phyloP scores from a whole-genome alignment of 2,888 invertebrate genomes.

The Furcula furcula region DNA sequence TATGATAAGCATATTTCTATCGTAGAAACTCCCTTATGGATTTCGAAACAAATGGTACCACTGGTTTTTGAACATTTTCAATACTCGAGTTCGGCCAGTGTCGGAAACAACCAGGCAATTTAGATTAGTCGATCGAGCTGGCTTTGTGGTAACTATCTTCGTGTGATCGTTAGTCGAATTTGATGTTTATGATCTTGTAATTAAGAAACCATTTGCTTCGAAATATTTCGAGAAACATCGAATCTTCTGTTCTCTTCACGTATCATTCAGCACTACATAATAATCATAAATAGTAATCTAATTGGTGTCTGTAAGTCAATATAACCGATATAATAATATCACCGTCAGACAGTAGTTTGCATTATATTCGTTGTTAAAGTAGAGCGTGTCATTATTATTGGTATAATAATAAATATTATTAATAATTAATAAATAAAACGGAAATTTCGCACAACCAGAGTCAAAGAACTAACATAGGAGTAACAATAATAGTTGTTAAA shows the following conservation, averaged over 20 bases:
- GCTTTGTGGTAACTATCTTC: not conserved
- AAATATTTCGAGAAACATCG: conserved; percentile 64
- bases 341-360: conserved; percentile 54
- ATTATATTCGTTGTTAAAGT: conserved; percentile 65
- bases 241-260: conserved; percentile 51
- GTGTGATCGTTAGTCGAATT: conserved; percentile 2
- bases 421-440: conserved; percentile 49
- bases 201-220: conserved; percentile 28
- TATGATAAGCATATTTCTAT: conserved; percentile 70
- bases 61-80: conserved; percentile 12
- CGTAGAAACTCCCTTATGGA: conserved; percentile 29
- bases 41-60: conserved; percentile 31
- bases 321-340: conserved; percentile 49
- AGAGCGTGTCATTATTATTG: conserved; percentile 66
- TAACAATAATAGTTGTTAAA: conserved; percentile 61
- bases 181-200: conserved; percentile 4
- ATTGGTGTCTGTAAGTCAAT: conserved; percentile 74
- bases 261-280: conserved; percentile 42
- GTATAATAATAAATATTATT: conserved; percentile 50
- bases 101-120: not conserved
- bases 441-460: conserved; percentile 77
- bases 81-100: not conserved
- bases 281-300: conserved; percentile 57
- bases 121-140: not conserved
- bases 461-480: conserved; percentile 71